Evolutionary conservation across 2,797 vertebrate genomes (phyloP).

Genomic region (Streptopelia turtur): DNA sequence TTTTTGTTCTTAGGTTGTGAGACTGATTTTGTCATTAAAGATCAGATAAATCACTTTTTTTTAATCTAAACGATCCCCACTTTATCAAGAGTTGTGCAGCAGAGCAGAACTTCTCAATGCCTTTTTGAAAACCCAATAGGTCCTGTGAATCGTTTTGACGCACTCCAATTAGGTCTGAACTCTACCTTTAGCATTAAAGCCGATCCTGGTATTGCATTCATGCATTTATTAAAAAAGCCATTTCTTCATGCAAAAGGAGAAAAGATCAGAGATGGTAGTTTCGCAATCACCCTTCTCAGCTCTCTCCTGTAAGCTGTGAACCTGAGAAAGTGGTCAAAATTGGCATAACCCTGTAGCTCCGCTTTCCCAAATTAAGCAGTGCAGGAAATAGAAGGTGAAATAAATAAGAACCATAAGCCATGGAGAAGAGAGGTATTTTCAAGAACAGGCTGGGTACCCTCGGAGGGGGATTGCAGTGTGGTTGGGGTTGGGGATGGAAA

Average conservation of each 20-base stretch:
- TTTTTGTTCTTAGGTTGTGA: neutral
- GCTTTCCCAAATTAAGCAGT: neutral
- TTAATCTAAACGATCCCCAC: neutral
- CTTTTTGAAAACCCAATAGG: neutral
- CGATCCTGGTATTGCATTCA: neutral
- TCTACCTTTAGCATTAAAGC: neutral
- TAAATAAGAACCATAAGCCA: neutral
- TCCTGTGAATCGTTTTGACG: neutral
- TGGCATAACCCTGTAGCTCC: neutral
- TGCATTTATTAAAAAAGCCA: neutral
- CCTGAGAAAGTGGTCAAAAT: neutral
- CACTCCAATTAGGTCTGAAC: neutral
- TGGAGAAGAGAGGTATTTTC: neutral
- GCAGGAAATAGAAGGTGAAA: neutral
- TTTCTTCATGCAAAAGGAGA: neutral
- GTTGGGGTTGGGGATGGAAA: neutral
- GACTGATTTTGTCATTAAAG: neutral
- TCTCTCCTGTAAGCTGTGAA: neutral
- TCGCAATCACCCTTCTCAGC: neutral
- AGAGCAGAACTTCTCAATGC: neutral
- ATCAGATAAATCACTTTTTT: neutral
- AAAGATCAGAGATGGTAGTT: neutral
- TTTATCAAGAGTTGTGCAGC: neutral
- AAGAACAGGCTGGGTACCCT: neutral
- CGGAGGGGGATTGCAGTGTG: neutral